Base-by-base conservation (phyloP, 2,797 vertebrate species). In the Urocyon cinereoargenteus region DNA sequence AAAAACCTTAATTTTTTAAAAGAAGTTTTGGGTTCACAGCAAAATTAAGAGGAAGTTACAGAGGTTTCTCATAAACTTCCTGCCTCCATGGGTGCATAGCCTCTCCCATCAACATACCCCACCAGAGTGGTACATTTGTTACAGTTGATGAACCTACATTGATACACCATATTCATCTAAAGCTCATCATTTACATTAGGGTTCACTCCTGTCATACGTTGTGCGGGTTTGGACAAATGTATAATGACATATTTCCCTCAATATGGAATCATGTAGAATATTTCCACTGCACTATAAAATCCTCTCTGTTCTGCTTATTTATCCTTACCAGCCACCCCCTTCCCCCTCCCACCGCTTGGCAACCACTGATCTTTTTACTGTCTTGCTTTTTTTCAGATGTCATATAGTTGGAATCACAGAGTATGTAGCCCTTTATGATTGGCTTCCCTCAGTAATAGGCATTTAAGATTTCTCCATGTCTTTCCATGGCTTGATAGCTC, bases 1-100 rank as follows among this genome's bases (percentile, higher is more conserved):
- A 45, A 45, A 45, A 45, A 45, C 6, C 8, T 82, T 82, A 21
- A 13, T 4, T 53, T 82, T 61, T 83, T 61, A 4, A 61, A 45
- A 59, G 12, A 12, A 61, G 40, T 19, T 83, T 83, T 61, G 10
- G 15, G 15, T 83, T 83, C 22, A 15, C 10, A 51, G 66, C 6
- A 49, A 51, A 73, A 73, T 73, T 36, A 40, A 79, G 66, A 51
- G 22, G 36, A 28, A 36, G 34, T 14, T 49, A n/a, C 6, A 62
- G 79, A 62, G 79, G 62, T 22, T 72, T 82, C 53, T 6, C 4
- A 1, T 61, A 61, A 10, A 19, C 21, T 13, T 28, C 21, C 18
- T 3, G 6, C 21, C 40, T 15, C 40, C 31, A 0, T 5, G 11
- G 5, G 13, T 7, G 22, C 12, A 6, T 24, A 34, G 31, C 40